phyloP scores from a whole-genome alignment of 1,140 invertebrate genomes.

The Drosophila watanabei region DNA sequence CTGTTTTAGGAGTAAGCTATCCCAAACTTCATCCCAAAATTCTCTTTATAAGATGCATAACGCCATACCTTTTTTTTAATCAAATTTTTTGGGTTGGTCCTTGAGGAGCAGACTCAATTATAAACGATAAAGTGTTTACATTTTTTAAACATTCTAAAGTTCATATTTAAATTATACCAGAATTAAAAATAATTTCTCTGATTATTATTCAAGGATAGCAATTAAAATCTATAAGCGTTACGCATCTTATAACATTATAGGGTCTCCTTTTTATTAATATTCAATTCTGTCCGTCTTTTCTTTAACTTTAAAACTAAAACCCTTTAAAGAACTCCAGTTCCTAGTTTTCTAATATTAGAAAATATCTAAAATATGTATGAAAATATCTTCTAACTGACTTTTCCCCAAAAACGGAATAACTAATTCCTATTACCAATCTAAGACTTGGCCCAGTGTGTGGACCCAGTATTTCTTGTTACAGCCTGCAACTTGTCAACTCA shows the following conservation, averaged over 20 bases:
- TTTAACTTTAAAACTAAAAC: not conserved
- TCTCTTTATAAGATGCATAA: too few relatives aligned
- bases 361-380: not conserved
- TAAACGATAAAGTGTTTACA: too few relatives aligned
- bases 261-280: too few relatives aligned
- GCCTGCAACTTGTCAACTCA: conserved; percentile 80
- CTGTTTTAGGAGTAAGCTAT: not conserved
- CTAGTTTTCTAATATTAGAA: not conserved
- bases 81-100: not conserved
- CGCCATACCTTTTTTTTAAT: not conserved
- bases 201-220: too few relatives aligned
- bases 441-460: conserved; percentile 13
- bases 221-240: too few relatives aligned
- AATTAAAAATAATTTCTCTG: too few relatives aligned
- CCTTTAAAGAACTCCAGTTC: not conserved
- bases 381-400: not conserved
- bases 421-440: conserved; percentile 1
- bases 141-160: too few relatives aligned
- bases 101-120: too few relatives aligned
- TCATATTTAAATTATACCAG: too few relatives aligned
- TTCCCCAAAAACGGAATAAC: not conserved
- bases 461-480: conserved; percentile 35
- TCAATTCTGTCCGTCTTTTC: too few relatives aligned
- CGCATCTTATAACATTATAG: too few relatives aligned
- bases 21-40: not conserved